Percentiles rank a stretch among this genome's conserved stretches.
phyloP scores from a whole-genome alignment of 2,113 vertebrate species.

The Melospiza melodia region DNA sequence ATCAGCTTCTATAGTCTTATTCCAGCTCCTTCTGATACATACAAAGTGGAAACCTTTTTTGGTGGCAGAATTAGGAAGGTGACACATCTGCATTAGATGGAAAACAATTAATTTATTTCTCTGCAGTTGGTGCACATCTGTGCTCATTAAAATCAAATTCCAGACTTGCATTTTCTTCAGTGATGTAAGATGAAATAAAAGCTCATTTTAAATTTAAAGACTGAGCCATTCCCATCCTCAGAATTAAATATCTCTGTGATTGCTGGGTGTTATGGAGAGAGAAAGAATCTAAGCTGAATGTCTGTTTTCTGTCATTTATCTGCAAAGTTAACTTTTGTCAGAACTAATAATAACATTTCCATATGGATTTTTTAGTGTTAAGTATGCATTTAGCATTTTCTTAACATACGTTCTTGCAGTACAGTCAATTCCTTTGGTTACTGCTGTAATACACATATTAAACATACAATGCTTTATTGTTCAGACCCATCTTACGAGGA shows the following conservation, averaged over 20 bases:
- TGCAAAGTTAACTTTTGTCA: not conserved
- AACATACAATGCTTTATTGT: not conserved
- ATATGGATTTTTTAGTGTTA: not conserved
- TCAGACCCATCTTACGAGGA: not conserved
- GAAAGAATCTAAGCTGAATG: not conserved
- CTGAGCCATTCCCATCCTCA: not conserved
- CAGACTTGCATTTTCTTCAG: not conserved
- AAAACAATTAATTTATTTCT: not conserved
- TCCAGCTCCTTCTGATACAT: not conserved
- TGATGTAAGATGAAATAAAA: not conserved
- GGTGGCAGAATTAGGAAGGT: not conserved
- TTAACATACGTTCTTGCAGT: accelerated
- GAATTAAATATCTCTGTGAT: not conserved
- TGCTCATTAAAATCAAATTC: not conserved
- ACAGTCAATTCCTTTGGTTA: not conserved
- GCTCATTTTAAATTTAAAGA: not conserved
- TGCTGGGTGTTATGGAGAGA: not conserved
- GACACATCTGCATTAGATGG: not conserved
- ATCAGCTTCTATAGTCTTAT: not conserved
- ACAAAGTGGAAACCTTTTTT: not conserved
- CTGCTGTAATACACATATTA: not conserved
- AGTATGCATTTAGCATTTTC: not conserved
- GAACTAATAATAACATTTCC: not conserved
- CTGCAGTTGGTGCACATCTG: not conserved
- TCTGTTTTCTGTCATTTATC: not conserved